Base-by-base conservation (phyloP, 2,113 vertebrate genomes). In the Dicerorhinus sumatrensis region DNA sequence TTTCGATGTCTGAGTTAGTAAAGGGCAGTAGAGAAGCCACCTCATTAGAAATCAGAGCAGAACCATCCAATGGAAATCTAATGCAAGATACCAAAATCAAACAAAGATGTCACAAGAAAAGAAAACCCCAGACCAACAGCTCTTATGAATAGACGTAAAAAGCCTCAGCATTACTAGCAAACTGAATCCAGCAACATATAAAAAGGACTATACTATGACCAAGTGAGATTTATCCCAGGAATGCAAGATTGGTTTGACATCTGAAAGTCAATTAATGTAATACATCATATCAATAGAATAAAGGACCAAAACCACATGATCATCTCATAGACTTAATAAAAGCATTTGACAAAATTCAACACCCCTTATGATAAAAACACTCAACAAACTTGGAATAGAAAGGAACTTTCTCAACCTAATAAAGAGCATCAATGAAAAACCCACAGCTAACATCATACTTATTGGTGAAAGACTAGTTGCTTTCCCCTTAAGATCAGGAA, bases 1-100 rank as follows among this genome's bases (percentile, higher is more conserved):
- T 89, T 92, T 65, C 83, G 33, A 65, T 95, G n/a, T 96, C 77
- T 94, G n/a, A 96, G 8, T 76, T 87, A 91, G 11, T 67, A 87
- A 17, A 86, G 54, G 12, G 20, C 13, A 73, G 42, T 60, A 84
- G 56, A 91, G 60, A 95, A 87, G 31, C 51, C 27, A 54, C 25
- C 39, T 39, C 6, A 4, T 79, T 94, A 91, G 46, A 96, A 36
- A 90, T 83, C 60, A 73, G 51, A 95, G 36, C 23, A 91, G n/a
- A 7, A 90, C 13, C 25, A 77, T 76, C 46, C 62, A 93, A 1
- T 76, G 87, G 36, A 77, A 90, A 94, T 69, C 36, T 86, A 92
- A 84, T 46, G 10, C 33, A 39, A 87, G 75, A 75, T 75, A 42
- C 18, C 80, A 84, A 62, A 94, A 60, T 31, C 54, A 67, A 21